Evolutionary conservation across 35 echinoderm and acorn worm species (phyloP).

Genomic region (Ophioderma brevispina): DNA sequence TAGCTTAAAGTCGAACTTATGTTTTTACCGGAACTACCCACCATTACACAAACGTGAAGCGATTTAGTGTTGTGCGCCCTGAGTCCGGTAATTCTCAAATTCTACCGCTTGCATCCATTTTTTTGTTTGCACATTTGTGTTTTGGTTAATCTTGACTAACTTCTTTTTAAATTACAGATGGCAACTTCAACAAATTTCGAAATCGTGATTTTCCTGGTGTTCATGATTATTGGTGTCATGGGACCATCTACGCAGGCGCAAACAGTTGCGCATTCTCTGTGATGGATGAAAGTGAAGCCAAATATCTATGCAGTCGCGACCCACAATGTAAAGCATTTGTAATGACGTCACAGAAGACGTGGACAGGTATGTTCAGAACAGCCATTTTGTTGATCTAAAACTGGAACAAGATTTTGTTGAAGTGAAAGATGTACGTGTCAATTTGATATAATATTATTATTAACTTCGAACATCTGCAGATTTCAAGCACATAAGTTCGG

Average conservation of each 20-base stretch:
- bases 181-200: background rate
- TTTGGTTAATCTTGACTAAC: no score
- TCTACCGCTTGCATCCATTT: background rate
- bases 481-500: no score
- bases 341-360: conserved; percentile 73
- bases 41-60: no score
- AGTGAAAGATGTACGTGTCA: no score
- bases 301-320: conserved; percentile 58
- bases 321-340: conserved; percentile 68
- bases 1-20: no score
- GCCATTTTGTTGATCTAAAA: no score
- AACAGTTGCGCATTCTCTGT: conserved; percentile 75
- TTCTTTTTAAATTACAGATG: no score
- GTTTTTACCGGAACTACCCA: no score
- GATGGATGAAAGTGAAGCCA: conserved; percentile 71
- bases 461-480: no score
- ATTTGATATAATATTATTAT: no score
- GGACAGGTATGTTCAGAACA: conserved; percentile 90
- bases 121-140: conserved; percentile 7
- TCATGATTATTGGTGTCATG: conserved; percentile 78
- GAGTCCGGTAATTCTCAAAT: background rate
- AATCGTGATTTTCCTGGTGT: conserved; percentile 29
- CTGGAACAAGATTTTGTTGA: no score
- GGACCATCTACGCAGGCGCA: conserved; percentile 31
- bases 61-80: no score